phyloP scores from a whole-genome alignment of 2,113 vertebrate species.

The Symphodus melops region DNA sequence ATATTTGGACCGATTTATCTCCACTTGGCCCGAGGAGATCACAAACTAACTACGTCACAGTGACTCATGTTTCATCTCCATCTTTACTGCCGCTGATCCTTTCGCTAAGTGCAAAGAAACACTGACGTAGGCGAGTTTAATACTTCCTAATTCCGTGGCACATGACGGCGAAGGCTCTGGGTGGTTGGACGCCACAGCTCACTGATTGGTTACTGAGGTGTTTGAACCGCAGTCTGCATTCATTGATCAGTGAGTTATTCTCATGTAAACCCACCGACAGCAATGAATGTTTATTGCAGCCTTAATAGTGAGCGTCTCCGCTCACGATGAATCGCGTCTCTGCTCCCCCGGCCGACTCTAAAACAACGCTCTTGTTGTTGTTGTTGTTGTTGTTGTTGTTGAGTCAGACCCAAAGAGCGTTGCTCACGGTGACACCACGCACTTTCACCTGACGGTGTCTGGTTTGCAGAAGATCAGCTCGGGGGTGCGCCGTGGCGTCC shows the following conservation, averaged over 20 bases:
- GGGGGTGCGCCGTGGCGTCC: conserved; percentile 71
- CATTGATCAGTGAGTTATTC: conserved; percentile 98
- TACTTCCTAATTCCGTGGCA: too few relatives aligned
- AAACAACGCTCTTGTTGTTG: not conserved
- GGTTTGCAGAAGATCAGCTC: not conserved
- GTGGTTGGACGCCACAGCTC: not conserved
- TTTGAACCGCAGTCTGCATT: conserved; percentile 99
- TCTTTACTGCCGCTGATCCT: too few relatives aligned
- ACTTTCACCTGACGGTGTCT: not conserved
- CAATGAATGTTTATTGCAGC: conserved; percentile 99
- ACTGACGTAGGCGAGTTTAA: too few relatives aligned
- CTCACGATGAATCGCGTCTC: not conserved
- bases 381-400: too few relatives aligned
- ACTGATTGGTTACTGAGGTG: conserved; percentile 23
- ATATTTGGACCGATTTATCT: too few relatives aligned
- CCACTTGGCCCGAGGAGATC: too few relatives aligned
- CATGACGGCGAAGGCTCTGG: too few relatives aligned
- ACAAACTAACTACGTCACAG: too few relatives aligned
- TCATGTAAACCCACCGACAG: conserved; percentile 98
- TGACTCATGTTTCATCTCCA: too few relatives aligned
- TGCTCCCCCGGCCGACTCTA: not conserved
- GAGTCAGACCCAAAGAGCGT: not conserved
- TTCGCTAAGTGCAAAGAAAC: too few relatives aligned
- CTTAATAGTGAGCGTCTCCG: conserved; percentile 77
- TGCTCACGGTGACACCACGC: not conserved